phyloP scores from a whole-genome alignment of 2,888 invertebrate genomes.

The Sinhomidia bicolor region DNA sequence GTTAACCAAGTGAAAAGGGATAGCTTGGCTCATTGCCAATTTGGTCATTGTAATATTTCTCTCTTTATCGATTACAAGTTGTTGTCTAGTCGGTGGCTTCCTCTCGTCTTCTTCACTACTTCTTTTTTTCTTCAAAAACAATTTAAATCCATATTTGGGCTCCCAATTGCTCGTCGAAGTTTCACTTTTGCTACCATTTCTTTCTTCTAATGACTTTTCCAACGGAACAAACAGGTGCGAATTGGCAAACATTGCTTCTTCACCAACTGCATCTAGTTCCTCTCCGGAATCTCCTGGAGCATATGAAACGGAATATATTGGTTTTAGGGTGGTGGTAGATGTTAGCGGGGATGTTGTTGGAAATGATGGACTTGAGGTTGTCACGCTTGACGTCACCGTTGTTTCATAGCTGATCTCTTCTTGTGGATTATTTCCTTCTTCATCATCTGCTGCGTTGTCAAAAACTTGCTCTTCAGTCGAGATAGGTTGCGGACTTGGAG shows the following conservation, averaged over 20 bases:
- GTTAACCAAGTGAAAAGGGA: not conserved
- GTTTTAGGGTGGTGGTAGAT: constrained; percentile 40
- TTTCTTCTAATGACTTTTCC: constrained; percentile 18
- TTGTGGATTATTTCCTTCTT: not conserved
- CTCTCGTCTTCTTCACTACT: constrained; percentile 46
- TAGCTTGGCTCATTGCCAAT: constrained; percentile 24
- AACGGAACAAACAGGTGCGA: constrained; percentile 22
- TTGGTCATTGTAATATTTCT: constrained; percentile 55
- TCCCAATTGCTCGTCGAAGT: constrained; percentile 38
- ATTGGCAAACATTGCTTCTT: constrained; percentile 41
- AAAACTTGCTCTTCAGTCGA: constrained; percentile 3
- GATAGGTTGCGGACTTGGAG: constrained; percentile 37
- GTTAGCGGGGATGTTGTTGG: constrained; percentile 9
- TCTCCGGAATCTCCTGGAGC: constrained; percentile 20
- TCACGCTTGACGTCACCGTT: not conserved
- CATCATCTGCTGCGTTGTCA: not conserved
- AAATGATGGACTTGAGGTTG: not conserved
- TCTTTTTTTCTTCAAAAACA: constrained; percentile 51
- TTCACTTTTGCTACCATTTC: not conserved
- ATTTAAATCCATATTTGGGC: constrained; percentile 57
- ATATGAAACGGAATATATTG: constrained; percentile 62
- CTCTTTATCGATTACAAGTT: constrained; percentile 62
- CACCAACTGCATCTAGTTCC: not conserved
- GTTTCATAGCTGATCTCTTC: constrained; percentile 19
- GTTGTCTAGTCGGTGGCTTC: constrained; percentile 43